Evolutionary conservation across 1,140 invertebrate species (phyloP).

Genomic region (Drosophila jambulina): DNA sequence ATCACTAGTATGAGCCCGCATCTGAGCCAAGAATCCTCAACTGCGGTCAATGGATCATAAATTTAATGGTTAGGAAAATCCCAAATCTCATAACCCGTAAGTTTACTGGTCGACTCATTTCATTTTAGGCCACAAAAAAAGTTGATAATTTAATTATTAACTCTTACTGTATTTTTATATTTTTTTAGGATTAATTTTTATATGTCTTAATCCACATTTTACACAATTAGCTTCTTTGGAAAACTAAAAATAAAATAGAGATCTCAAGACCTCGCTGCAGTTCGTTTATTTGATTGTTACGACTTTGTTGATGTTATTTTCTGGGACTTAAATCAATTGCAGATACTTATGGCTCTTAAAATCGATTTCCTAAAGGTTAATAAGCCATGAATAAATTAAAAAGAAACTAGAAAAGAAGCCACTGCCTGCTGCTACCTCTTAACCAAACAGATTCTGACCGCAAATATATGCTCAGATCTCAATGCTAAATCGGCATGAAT

Average conservation of each 20-base stretch:
- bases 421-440: neutral
- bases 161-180: neutral
- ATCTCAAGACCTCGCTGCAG: neutral
- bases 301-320: neutral
- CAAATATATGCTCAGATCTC: conserved; percentile 40
- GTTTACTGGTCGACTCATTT: neutral
- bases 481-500: conserved; percentile 32
- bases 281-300: neutral
- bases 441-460: conserved; percentile 2
- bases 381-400: neutral
- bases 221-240: too few relatives aligned
- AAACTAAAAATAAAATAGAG: neutral
- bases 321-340: neutral
- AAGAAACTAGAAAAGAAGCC: neutral
- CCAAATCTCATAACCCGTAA: neutral
- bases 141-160: neutral
- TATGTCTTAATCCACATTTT: neutral
- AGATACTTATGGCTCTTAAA: neutral
- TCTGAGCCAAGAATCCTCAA: neutral
- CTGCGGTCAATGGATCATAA: neutral
- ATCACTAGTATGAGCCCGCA: neutral
- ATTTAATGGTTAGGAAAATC: neutral
- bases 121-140: too few relatives aligned
- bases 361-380: neutral
- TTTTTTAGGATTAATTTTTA: neutral